phyloP scores from a whole-genome alignment of 2,888 invertebrate genomes.

The Nycteola revayana region DNA sequence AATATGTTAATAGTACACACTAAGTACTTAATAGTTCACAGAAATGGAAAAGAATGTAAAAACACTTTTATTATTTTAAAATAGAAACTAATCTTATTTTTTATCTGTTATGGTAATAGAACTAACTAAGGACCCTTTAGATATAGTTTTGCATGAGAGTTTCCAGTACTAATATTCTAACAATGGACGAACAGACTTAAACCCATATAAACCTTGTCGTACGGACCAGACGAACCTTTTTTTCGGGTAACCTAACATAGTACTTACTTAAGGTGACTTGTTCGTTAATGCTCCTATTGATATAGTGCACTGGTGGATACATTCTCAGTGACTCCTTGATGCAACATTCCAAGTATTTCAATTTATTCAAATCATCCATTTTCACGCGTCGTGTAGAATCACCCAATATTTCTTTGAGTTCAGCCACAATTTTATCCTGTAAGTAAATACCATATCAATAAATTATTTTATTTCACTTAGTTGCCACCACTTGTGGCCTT shows the following conservation, averaged over 20 bases:
- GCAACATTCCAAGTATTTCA: constrained; percentile 85
- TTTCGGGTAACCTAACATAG: background rate
- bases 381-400: constrained; percentile 82
- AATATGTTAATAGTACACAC: background rate
- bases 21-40: too few relatives aligned
- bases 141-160: too few relatives aligned
- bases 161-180: too few relatives aligned
- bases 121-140: too few relatives aligned
- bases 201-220: too few relatives aligned
- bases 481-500: too few relatives aligned
- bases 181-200: too few relatives aligned
- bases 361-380: constrained; percentile 76
- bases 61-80: too few relatives aligned
- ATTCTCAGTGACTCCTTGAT: constrained; percentile 85
- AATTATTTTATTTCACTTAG: background rate
- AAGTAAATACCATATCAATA: background rate
- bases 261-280: constrained; percentile 69
- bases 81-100: too few relatives aligned
- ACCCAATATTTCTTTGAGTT: constrained; percentile 62
- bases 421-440: constrained; percentile 32
- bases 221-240: too few relatives aligned
- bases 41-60: too few relatives aligned
- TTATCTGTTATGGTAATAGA: too few relatives aligned
- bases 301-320: constrained; percentile 85
- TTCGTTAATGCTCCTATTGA: constrained; percentile 79